phyloP scores from a whole-genome alignment of 2,888 invertebrate genomes.

The Campoplex nolae region DNA sequence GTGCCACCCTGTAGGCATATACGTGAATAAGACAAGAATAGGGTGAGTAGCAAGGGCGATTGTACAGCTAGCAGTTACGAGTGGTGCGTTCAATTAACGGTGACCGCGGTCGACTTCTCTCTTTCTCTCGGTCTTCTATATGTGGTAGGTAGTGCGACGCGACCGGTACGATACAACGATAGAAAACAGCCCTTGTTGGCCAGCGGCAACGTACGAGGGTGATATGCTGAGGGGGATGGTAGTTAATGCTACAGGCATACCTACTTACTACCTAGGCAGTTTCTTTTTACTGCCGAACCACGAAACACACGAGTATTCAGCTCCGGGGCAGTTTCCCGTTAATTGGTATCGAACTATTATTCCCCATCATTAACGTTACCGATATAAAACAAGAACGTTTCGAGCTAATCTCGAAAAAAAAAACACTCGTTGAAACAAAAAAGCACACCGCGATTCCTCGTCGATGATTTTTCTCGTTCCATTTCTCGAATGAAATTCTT shows the following conservation, averaged over 20 bases:
- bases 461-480: neutral
- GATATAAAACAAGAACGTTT: constrained; percentile 68
- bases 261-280: constrained; percentile 84
- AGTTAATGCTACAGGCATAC: constrained; percentile 83
- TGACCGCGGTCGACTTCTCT: constrained; percentile 73
- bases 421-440: constrained; percentile 37
- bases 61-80: constrained; percentile 79
- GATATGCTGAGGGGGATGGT: constrained; percentile 69
- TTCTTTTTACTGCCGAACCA: constrained; percentile 83
- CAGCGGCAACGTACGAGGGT: constrained; percentile 58
- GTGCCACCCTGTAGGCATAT: constrained; percentile 27
- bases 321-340: constrained; percentile 79
- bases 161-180: constrained; percentile 43
- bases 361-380: constrained; percentile 81
- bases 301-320: constrained; percentile 48
- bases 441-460: neutral
- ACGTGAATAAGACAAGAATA: constrained; percentile 24
- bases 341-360: constrained; percentile 85
- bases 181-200: constrained; percentile 62
- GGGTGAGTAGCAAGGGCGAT: constrained; percentile 58
- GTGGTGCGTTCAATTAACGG: constrained; percentile 84
- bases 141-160: constrained; percentile 65
- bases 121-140: constrained; percentile 13
- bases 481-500: neutral
- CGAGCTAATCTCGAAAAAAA: constrained; percentile 49